These are phyloP conservation scores for Archegozetes longisetosus DNA, from an alignment of 1,140 invertebrate species.

Conservation along the genomic window DNA sequence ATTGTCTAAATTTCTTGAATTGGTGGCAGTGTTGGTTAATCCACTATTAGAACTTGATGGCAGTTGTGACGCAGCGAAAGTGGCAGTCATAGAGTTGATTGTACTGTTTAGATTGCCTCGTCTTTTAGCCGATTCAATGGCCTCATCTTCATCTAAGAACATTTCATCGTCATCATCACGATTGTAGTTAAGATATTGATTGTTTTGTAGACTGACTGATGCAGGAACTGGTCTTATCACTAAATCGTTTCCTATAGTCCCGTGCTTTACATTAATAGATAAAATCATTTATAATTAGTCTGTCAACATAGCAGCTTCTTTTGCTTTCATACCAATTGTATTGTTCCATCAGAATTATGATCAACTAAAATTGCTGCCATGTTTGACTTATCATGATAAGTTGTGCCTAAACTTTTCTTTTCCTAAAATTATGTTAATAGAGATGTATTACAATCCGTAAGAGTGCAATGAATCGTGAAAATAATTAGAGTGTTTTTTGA, in stretches of 20 bases:
- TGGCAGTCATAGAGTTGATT: not conserved
- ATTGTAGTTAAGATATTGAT: constrained; percentile 18
- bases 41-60: not conserved
- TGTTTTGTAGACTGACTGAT: constrained; percentile 26
- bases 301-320: too few relatives aligned
- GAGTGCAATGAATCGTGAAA: too few relatives aligned
- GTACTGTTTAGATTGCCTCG: not conserved
- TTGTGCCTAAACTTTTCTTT: constrained; percentile 49
- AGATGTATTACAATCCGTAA: too few relatives aligned
- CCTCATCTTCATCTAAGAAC: constrained; percentile 44
- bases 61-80: not conserved
- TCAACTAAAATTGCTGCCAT: constrained; percentile 64
- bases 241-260: constrained; percentile 69
- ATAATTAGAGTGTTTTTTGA: too few relatives aligned
- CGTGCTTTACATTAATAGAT: constrained; percentile 44
- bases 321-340: constrained; percentile 51
- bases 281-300: not conserved
- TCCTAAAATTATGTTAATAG: constrained; percentile 1
- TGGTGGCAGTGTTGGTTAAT: not conserved
- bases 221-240: constrained; percentile 64
- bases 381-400: constrained; percentile 67
- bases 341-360: constrained; percentile 51
- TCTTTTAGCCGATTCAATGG: constrained; percentile 21
- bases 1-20: constrained; percentile 10
- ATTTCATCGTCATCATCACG: constrained; percentile 52